Base-by-base conservation (phyloP, 2,888 invertebrate genomes). In the Archips crataeganus region DNA sequence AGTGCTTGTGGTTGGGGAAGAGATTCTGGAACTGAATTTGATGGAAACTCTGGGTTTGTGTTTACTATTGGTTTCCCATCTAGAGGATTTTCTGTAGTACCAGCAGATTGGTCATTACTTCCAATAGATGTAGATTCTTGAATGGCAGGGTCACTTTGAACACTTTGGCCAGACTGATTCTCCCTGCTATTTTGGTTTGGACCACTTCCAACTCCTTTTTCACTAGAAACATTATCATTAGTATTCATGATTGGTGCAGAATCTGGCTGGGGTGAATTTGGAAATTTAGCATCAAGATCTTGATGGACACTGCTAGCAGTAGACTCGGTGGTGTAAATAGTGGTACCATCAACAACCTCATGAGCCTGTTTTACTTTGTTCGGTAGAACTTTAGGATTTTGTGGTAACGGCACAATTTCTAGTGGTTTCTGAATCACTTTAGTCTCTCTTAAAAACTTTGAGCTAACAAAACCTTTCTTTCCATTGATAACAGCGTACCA, bases 401-500 rank as follows among this genome's bases (percentile, higher is more conserved):
- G 75, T 39, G 77, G 79, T 65, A 71, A 75, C 6, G 90, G 82
- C 61, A 96, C 89, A 78, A 84, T 85, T 78, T 79, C 80, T 78
- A 74, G 94, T 80, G 75, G 90, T 81, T 79, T 87, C 84, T 80
- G 84, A 5, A 94, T 74, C 61, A 97, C 80, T 86, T 95, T 96
- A 5, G 83, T 82, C 90, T 98, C 97, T 81, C 90, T 91, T 66
- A 98, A 84, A 79, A 96, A 94, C 0, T 81, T 83, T 69, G 92
- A 90, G 36, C 96, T 96, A 0, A 95, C 95, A 87, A 97, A 97
- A 36, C 98, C 98, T 74, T 95, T 87, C 82, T 95, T 95, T 45
- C 96, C 97, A 77, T 95, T 92, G 62, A 97, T 96, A 89, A 95
- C 95, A 61, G 95, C 96, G 77, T 96, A 97, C 97, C 97, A 97